Conservation (phyloP, 1,140 invertebrate genomes). For the Sarcophaga bullata region DNA sequence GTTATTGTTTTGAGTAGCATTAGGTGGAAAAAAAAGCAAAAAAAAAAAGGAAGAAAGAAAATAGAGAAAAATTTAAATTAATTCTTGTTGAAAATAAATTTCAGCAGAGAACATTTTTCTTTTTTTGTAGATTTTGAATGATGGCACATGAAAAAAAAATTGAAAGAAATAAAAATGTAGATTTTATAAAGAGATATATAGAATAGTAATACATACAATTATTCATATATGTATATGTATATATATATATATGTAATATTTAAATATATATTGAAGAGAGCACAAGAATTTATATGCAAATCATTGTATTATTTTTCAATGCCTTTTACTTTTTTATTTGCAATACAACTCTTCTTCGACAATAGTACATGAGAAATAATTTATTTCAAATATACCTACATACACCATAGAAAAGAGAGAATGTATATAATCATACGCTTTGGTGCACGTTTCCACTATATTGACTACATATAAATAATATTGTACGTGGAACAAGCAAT, state of each 20-base stretch:
- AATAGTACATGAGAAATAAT: neutral
- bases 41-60: conserved; percentile 5
- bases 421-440: conserved; percentile 1
- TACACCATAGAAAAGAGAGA: neutral
- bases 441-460: neutral
- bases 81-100: conserved; percentile 22
- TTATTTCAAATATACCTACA: neutral
- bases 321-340: neutral
- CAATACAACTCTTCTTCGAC: neutral
- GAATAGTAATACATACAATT: conserved; percentile 3
- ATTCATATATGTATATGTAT: neutral
- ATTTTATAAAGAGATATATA: conserved; percentile 4
- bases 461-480: too few species aligned
- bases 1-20: too few species aligned
- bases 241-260: neutral
- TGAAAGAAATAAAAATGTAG: neutral
- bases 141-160: neutral
- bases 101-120: neutral
- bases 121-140: neutral
- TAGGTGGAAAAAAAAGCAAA: neutral
- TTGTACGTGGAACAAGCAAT: too few species aligned
- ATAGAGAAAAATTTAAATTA: neutral
- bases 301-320: neutral
- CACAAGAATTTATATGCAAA: neutral
- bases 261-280: too few species aligned